Evolutionary conservation across 2,113 vertebrate genomes (phyloP).

Genomic region (Nothobranchius kuhntae): DNA sequence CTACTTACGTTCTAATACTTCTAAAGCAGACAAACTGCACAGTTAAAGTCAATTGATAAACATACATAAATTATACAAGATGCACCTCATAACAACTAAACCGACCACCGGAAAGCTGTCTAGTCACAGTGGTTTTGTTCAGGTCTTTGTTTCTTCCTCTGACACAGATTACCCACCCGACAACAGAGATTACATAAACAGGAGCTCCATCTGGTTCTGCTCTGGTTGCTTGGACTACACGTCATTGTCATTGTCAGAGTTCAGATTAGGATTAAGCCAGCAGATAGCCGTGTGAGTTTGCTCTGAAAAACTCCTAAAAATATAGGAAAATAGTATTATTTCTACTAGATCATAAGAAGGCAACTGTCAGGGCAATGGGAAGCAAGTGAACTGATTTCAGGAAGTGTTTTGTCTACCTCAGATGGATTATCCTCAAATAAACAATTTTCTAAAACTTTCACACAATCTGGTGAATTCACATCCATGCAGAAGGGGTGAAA

Average conservation of each 20-base stretch:
- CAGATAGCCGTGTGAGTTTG: conserved; percentile 8
- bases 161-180: conserved; percentile 36
- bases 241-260: conserved; percentile 44
- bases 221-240: conserved; percentile 32
- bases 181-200: conserved; percentile 55
- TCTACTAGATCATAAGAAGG: no score
- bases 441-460: background rate
- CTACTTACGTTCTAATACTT: no score
- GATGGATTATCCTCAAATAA: no score
- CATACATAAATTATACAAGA: background rate
- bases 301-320: no score
- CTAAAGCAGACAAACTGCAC: background rate
- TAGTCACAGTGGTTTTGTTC: background rate
- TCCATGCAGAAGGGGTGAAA: background rate
- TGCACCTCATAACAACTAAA: conserved; percentile 1
- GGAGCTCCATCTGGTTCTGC: conserved; percentile 54
- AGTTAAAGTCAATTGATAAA: background rate
- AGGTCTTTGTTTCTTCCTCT: conserved; percentile 16
- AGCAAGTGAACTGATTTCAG: no score
- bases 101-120: background rate
- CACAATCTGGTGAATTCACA: background rate
- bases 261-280: conserved; percentile 63
- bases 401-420: no score
- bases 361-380: no score
- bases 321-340: no score